phyloP scores from a whole-genome alignment of 2,113 vertebrate species.

The Natator depressus region DNA sequence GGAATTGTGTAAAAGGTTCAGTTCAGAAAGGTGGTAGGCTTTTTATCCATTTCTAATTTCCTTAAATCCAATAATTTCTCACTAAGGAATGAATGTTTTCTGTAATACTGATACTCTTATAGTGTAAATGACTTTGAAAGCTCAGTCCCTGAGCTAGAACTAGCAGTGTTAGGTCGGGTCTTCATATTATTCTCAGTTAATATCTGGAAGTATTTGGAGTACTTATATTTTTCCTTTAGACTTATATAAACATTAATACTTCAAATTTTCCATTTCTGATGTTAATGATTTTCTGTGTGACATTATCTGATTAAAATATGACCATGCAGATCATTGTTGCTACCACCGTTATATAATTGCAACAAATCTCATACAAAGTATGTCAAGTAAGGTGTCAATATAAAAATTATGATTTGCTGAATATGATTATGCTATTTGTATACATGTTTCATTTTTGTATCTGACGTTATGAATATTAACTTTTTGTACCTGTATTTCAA shows the following conservation, averaged over 20 bases:
- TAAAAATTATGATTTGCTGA: too few relatives aligned
- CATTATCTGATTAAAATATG: too few relatives aligned
- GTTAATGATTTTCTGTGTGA: too few relatives aligned
- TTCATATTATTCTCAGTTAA: background rate
- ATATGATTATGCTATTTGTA: too few relatives aligned
- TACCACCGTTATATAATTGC: too few relatives aligned
- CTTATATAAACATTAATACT: background rate
- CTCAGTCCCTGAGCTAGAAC: background rate
- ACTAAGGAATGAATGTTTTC: background rate
- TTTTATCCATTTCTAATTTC: background rate
- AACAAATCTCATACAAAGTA: too few relatives aligned
- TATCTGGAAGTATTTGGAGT: too few relatives aligned
- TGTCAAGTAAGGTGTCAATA: too few relatives aligned
- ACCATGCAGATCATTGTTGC: too few relatives aligned
- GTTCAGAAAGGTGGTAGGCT: background rate
- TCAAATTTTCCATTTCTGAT: background rate
- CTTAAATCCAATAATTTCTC: background rate
- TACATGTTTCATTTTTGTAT: too few relatives aligned
- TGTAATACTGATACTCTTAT: background rate
- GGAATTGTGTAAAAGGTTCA: background rate
- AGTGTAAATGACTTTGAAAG: background rate
- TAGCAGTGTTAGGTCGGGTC: background rate
- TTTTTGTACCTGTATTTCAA: too few relatives aligned
- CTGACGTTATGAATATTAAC: too few relatives aligned
- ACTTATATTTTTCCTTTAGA: background rate